A percentile compares a stretch with the other conserved stretches of the same genome.
Evolutionary conservation across 2,888 invertebrate species (phyloP).

Genomic region (Gandaritis pyraliata): DNA sequence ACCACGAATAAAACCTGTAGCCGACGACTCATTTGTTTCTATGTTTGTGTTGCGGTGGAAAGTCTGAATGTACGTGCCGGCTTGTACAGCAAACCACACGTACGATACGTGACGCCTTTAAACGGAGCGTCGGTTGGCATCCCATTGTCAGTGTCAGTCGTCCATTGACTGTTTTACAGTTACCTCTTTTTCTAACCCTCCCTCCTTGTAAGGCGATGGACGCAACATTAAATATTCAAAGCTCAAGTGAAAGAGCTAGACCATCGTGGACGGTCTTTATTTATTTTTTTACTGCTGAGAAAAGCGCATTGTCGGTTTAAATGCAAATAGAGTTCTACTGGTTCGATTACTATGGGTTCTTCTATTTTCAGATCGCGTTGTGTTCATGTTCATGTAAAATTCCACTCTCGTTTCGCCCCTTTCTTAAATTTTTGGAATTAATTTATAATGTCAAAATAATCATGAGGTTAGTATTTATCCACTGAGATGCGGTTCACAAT

Average conservation of each 20-base stretch:
- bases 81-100: slow-evolving; percentile 62
- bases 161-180: slow-evolving; percentile 78
- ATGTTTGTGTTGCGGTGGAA: slow-evolving; percentile 66
- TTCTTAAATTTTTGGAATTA: no score
- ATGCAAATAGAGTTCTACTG: no score
- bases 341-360: no score
- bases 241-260: slow-evolving; percentile 62
- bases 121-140: slow-evolving; percentile 56
- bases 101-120: slow-evolving; percentile 73
- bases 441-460: no score
- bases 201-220: slow-evolving; percentile 58
- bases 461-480: no score
- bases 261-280: slow-evolving; percentile 11
- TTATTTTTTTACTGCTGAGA: slow-evolving; percentile 27
- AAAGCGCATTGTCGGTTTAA: slow-evolving; percentile 2
- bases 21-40: slow-evolving; percentile 56
- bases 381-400: no score
- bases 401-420: no score
- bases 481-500: no score
- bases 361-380: no score
- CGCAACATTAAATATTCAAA: slow-evolving; percentile 75
- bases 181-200: slow-evolving; percentile 61
- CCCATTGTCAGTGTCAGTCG: slow-evolving; percentile 78
- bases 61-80: slow-evolving; percentile 68
- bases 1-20: slow-evolving; percentile 46